Evolutionary conservation across 2,888 invertebrate species (phyloP), one percentile per base, ranked within the genome.

Genomic region (Azorinus chamasolen): DNA sequence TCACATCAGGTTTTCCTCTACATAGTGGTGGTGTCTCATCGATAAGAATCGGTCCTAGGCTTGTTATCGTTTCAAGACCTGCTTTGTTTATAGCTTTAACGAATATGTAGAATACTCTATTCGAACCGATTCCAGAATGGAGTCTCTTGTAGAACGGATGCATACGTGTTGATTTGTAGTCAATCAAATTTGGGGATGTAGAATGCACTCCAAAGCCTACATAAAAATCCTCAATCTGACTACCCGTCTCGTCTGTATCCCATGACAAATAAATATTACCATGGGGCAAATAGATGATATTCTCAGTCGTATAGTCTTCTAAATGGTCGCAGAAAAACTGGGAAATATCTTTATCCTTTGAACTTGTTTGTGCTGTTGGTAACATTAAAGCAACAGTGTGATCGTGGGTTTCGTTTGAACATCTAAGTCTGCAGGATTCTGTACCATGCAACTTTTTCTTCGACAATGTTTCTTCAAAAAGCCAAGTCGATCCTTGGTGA

Each of bases 11-110:
- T 6, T 45, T 48, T 14, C 22, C 41, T 5, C 54, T 41, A 37
- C 61, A 66, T 10, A 25, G 2, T 12, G 86, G 86, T 2, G 86
- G 81, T 1, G 84, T 83, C 46, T 85, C 79, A 57, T 86, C 84
- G 27, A 83, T 74, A 3, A 84, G 24, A 2, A 85, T 39, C 12
- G 86, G 84, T 6, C 85, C 86, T 27, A 84, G 43, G 1, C 66
- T 16, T 8, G 50, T 58, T 1, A 71, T 51, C 2, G 46, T 65
- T 24, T 72, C 50, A 22, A 81, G 18, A 2, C 75, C 74, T 14
- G 85, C 86, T 59, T 81, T 85, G 63, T 85, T 86, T 10, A 64
- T 46, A 10, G 74, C 63, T 51, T 69, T 75, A 0, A 85, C 62
- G 27, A 83, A 75, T 3, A 79, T 48, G 58, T 70, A 85, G 16